A percentile compares a stretch with the other conserved stretches of the same genome.
These are phyloP conservation scores for Pachypeltis micranthus DNA, from an alignment of 1,140 invertebrate genomes.

Conservation along the genomic window DNA sequence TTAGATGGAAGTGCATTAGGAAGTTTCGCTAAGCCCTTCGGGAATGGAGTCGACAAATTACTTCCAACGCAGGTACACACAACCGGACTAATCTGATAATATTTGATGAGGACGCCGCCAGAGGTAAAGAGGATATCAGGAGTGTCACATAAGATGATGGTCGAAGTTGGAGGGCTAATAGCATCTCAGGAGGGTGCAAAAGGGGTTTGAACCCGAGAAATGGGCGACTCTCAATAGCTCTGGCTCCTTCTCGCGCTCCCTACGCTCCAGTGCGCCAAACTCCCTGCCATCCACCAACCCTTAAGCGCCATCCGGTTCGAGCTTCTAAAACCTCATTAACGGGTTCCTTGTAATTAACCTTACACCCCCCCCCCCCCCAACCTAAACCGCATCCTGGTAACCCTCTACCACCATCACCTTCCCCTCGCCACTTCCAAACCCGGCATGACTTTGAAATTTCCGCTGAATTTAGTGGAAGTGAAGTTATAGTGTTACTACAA, in stretches of 20 bases:
- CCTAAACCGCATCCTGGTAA: no score
- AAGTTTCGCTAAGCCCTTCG: no score
- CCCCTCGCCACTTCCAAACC: no score
- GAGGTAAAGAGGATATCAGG: background rate
- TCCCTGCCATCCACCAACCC: background rate
- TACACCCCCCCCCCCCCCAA: background rate
- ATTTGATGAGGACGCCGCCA: background rate
- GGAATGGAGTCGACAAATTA: background rate
- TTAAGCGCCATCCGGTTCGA: background rate
- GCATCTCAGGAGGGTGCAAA: background rate
- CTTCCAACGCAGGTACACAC: background rate
- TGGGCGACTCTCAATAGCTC: background rate
- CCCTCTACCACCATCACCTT: no score
- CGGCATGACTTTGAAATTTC: no score
- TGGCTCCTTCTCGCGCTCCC: background rate
- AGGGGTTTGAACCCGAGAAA: background rate
- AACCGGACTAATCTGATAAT: background rate
- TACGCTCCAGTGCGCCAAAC: background rate
- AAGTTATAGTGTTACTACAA: no score
- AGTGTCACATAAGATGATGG: background rate
- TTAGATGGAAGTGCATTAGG: no score
- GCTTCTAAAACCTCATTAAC: background rate
- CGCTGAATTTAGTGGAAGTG: no score
- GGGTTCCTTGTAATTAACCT: background rate
- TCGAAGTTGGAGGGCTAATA: background rate